phyloP scores from a whole-genome alignment of 2,797 vertebrate genomes.

The Neosilurus mollespiculum region DNA sequence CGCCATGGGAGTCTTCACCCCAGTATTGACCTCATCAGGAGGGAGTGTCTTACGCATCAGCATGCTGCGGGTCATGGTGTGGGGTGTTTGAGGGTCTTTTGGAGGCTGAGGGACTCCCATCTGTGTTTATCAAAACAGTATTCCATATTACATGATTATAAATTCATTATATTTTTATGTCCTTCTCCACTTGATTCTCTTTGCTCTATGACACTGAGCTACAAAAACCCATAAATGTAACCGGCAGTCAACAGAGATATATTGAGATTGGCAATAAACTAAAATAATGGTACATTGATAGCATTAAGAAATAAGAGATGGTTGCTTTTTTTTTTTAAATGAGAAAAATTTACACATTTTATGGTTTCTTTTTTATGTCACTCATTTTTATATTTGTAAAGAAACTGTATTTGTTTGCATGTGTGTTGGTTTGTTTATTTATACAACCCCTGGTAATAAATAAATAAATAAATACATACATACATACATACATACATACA shows the following conservation, averaged over 20 bases:
- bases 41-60: conserved; percentile 66
- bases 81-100: conserved; percentile 56
- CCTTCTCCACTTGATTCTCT: neutral
- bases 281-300: neutral
- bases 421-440: neutral
- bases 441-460: neutral
- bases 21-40: conserved; percentile 54
- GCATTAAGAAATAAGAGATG: too few relatives aligned
- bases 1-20: conserved; percentile 55
- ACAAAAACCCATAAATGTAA: too few relatives aligned
- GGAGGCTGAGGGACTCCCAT: conserved; percentile 64
- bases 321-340: too few relatives aligned
- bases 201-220: neutral
- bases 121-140: conserved; percentile 55
- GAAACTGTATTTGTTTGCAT: neutral
- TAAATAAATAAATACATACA: too few relatives aligned
- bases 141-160: neutral
- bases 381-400: neutral
- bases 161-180: neutral
- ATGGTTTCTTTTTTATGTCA: too few relatives aligned
- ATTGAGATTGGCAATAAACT: too few relatives aligned
- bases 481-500: too few relatives aligned
- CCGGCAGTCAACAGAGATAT: too few relatives aligned
- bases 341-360: too few relatives aligned
- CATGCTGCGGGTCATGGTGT: conserved; percentile 57